Percentiles rank a stretch among this genome's conserved stretches.
phyloP scores from a whole-genome alignment of 2,113 vertebrate species.

The Lipophrys pholis region DNA sequence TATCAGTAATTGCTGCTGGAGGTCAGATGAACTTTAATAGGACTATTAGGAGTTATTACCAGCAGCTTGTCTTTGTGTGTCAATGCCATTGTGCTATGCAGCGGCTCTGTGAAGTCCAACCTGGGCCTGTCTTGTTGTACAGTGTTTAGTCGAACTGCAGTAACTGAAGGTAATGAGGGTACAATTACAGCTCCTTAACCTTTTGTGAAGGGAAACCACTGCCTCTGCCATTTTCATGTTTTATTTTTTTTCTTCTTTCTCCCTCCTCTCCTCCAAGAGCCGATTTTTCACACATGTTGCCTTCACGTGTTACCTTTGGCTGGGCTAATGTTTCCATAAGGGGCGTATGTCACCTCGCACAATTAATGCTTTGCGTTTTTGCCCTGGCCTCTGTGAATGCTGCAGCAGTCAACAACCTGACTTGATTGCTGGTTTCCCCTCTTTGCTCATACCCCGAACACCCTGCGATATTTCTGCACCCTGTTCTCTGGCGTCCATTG shows the following conservation, averaged over 20 bases:
- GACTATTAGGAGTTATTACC: slow-evolving; percentile 70
- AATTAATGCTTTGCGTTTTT: slow-evolving; percentile 43
- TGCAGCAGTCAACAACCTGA: slow-evolving; percentile 58
- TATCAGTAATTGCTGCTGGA: slow-evolving; percentile 47
- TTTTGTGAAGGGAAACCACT: slow-evolving; percentile 32
- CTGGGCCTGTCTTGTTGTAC: slow-evolving; percentile 39
- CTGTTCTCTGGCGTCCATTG: slow-evolving; percentile 45
- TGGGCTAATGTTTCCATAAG: slow-evolving; percentile 45
- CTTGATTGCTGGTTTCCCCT: slow-evolving; percentile 48
- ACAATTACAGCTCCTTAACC: slow-evolving; percentile 62
- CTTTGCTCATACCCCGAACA: slow-evolving; percentile 4
- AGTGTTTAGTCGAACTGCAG: slow-evolving; percentile 49
- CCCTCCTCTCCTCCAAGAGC: neutral
- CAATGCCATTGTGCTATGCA: slow-evolving; percentile 38
- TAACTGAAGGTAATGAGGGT: slow-evolving; percentile 54
- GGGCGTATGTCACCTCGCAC: slow-evolving; percentile 25
- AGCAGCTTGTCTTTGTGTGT: slow-evolving; percentile 57
- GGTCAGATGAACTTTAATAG: slow-evolving; percentile 64
- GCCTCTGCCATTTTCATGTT: neutral
- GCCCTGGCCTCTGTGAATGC: slow-evolving; percentile 60
- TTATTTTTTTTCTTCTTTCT: slow-evolving; percentile 13
- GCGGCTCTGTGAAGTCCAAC: slow-evolving; percentile 12
- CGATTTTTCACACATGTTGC: slow-evolving; percentile 38
- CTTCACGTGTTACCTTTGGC: slow-evolving; percentile 61
- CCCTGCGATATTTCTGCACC: slow-evolving; percentile 23